Conservation (phyloP, 2,888 invertebrate genomes). For the Uloborus plumipes region DNA sequence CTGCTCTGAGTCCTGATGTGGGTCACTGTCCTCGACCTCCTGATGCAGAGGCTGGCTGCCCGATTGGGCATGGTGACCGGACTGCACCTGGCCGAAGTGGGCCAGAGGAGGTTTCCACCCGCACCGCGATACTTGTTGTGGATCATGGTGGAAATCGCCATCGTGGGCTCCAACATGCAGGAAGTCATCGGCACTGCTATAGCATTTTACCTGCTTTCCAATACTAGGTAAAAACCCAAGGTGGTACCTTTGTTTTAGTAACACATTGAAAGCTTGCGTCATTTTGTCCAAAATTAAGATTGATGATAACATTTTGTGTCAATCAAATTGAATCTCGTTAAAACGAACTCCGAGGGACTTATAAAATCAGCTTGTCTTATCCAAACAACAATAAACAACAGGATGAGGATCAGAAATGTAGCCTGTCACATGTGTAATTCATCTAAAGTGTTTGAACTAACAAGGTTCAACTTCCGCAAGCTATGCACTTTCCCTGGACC, state of each 20-base stretch:
- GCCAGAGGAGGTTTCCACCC: constrained; percentile 79
- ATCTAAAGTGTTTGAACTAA: no score
- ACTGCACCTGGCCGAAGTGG: constrained; percentile 79
- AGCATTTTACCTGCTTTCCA: constrained; percentile 85
- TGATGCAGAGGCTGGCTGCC: constrained; percentile 85
- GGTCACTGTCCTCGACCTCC: constrained; percentile 86
- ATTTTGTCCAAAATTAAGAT: no score
- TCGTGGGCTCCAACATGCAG: constrained; percentile 92
- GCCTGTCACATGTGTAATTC: no score
- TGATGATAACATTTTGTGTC: no score
- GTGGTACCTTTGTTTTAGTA: no score
- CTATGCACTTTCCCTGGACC: constrained; percentile 94
- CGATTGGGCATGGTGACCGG: constrained; percentile 89
- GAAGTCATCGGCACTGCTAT: constrained; percentile 93
- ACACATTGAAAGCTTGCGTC: no score
- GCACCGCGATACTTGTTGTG: constrained; percentile 83
- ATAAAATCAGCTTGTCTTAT: no score
- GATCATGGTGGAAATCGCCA: constrained; percentile 93
- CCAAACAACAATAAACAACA: no score
- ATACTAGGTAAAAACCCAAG: constrained; percentile 77
- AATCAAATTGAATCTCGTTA: no score
- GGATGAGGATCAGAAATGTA: no score
- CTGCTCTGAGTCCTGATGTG: constrained; percentile 87
- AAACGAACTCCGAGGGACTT: no score
- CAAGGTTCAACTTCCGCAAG: constrained; percentile 85